Conservation (phyloP, 2,888 invertebrate genomes). For the Ectemnius continuus region DNA sequence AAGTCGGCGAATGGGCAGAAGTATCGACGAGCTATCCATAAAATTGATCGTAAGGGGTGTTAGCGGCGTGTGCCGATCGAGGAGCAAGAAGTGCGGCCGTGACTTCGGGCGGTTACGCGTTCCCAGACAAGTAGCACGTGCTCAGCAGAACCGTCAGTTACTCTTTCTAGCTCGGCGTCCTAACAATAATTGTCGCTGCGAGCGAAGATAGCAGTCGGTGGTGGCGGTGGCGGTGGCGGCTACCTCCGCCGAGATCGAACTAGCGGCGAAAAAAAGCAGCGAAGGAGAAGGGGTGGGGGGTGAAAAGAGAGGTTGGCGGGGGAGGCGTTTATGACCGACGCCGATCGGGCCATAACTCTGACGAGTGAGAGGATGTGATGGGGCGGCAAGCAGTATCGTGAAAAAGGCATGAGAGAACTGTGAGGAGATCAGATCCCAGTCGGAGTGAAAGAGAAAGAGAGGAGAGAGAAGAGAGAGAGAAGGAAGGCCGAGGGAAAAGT, state of each 20-base stretch:
- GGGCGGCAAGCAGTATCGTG: not conserved
- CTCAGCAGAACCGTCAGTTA: slow-evolving; percentile 48
- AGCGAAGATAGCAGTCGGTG: slow-evolving; percentile 32
- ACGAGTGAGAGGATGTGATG: no score
- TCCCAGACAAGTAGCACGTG: slow-evolving; percentile 37
- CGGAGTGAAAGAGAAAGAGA: slow-evolving; percentile 9
- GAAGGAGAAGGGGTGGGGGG: no score
- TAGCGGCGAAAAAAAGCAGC: no score
- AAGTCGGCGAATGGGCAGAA: no score
- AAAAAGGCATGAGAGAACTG: not conserved
- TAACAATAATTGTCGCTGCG: slow-evolving; percentile 55
- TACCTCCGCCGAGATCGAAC: no score
- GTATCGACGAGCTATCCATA: no score
- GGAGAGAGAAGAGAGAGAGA: slow-evolving; percentile 16
- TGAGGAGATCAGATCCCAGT: not conserved
- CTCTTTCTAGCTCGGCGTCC: slow-evolving; percentile 32
- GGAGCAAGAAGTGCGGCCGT: not conserved
- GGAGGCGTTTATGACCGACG: slow-evolving; percentile 8
- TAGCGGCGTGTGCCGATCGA: no score
- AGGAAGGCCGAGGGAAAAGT: not conserved
- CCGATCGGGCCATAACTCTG: no score
- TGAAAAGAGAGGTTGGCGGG: no score
- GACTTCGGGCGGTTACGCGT: slow-evolving; percentile 12
- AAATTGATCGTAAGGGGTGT: no score
- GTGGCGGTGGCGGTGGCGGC: no score